Base-by-base conservation (phyloP, 53 echinoderm and acorn worm species). In the Antedon mediterranea region DNA sequence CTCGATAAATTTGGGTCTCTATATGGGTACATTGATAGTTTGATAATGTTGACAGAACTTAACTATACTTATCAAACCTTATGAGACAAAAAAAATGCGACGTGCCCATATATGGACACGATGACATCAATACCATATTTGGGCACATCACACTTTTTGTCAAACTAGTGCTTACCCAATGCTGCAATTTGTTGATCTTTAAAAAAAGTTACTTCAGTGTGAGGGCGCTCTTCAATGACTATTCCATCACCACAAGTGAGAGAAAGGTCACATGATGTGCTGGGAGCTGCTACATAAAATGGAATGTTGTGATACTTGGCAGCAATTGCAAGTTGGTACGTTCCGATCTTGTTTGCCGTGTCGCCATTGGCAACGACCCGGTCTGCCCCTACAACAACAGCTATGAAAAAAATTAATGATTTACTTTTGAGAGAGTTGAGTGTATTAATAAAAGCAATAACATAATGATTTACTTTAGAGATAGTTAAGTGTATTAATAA, bases 341-440 rank as follows among this genome's bases (percentile, higher is more conserved):
- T 95, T 0, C 97, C 97, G 31, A 95, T 95, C 73, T 95, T 95
- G 73, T 95, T 95, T 15, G 97, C 97, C 30, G 97, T 92, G 81
- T 95, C 97, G 7, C 97, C 97, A 73, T 95, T 95, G 32, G 97
- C 97, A 32, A 95, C 91, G 13, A 95, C 88, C 33, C 97, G 75
- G 75, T 95, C 97, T n/a, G 90, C 97, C 30, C 97, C 97, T 27
- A 91, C 97, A 34, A 95, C 82, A 44, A 95, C 89, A 82, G 91
- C 97, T 95, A 80, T 26, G 43, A 34, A 29, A 37, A 37, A 6
- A 37, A 37, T n/a, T n/a, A n/a, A n/a, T n/a, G n/a, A n/a, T n/a
- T n/a, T n/a, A n/a, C n/a, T n/a, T n/a, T n/a, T n/a, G n/a, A n/a
- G n/a, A n/a, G n/a, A n/a, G n/a, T n/a, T n/a, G n/a, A n/a, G n/a